Evolutionary conservation across 2,113 vertebrate genomes (phyloP).

Genomic region (Lepisosteus osseus): DNA sequence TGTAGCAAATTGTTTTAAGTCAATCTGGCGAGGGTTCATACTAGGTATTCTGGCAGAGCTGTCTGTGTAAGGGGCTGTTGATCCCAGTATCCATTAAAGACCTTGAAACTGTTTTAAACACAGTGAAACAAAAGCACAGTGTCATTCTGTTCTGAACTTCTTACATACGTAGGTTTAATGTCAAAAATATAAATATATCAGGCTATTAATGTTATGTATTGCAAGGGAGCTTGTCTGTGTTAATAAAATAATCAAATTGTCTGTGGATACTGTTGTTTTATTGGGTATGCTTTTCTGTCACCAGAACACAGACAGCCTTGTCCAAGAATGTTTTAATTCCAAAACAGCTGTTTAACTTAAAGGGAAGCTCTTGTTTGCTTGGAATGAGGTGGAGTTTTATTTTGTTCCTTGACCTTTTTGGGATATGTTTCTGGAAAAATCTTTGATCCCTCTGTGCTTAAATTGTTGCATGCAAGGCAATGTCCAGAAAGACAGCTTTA

Average conservation of each 20-base stretch:
- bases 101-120: slow-evolving; percentile 30
- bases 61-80: slow-evolving; percentile 28
- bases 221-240: too few species aligned
- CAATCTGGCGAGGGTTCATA: slow-evolving; percentile 43
- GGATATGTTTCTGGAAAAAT: not conserved
- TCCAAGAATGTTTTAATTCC: too few species aligned
- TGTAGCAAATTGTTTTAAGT: slow-evolving; percentile 44
- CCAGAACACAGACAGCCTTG: too few species aligned
- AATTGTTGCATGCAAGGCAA: not conserved
- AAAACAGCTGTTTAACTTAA: too few species aligned
- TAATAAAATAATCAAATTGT: too few species aligned
- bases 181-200: too few species aligned
- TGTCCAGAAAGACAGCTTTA: slow-evolving; percentile 1
- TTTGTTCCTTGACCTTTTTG: slow-evolving; percentile 1
- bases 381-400: not conserved
- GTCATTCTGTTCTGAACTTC: too few species aligned
- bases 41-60: slow-evolving; percentile 28
- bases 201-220: too few species aligned
- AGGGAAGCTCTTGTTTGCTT: not conserved
- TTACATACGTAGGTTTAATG: too few species aligned
- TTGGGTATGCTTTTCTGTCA: too few species aligned
- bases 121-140: not conserved
- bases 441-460: not conserved
- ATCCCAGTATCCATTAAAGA: slow-evolving; percentile 40
- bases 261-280: too few species aligned